Evolutionary conservation across 2,888 invertebrate species (phyloP), one percentile per base, ranked within the genome.

Genomic region (Diarsia rubi): DNA sequence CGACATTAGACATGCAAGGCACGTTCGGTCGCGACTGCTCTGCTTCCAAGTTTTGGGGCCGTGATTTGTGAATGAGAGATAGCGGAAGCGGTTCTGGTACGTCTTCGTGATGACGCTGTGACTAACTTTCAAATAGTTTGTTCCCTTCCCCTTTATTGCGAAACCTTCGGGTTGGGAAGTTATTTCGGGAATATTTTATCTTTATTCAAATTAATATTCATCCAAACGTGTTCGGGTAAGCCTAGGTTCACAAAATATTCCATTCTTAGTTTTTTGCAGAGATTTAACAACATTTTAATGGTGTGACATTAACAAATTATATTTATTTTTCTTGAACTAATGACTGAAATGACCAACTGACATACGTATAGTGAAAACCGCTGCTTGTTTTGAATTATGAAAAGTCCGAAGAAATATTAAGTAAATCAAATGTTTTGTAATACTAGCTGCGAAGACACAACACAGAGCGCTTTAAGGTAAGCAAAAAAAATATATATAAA

Each of bases 1-100:
- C 83, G 86, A 90, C 88, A 93, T 94, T 94, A 93, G 93, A 90
- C 90, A 95, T 95, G 95, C 95, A 93, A 92, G 93, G 80, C 95
- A 94, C 95, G 95, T 92, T 87, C 86, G 86, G 92, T 91, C 92
- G 91, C 92, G 92, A 93, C 92, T 91, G 90, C 91, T 92, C 88
- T 86, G 90, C 88, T 87, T 88, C 90, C 88, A 88, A 91, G 89
- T 88, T 89, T 85, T 82, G 77, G 83, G 86, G 74, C 75, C 76
- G 70, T 79, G 87, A 81, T 88, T 86, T 86, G 84, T 83, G 85
- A 78, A 86, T 86, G 81, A 82, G 88, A 85, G 86, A 75, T 63
- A 86, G 91, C 91, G 91, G 73, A 42, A 81, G 83, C 80, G 85
- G 37, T 49, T 44, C 62, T 59, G 62, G 64, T 63, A 75, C 49